phyloP scores from a whole-genome alignment of 2,888 invertebrate genomes.

The Bellardia bayeri region DNA sequence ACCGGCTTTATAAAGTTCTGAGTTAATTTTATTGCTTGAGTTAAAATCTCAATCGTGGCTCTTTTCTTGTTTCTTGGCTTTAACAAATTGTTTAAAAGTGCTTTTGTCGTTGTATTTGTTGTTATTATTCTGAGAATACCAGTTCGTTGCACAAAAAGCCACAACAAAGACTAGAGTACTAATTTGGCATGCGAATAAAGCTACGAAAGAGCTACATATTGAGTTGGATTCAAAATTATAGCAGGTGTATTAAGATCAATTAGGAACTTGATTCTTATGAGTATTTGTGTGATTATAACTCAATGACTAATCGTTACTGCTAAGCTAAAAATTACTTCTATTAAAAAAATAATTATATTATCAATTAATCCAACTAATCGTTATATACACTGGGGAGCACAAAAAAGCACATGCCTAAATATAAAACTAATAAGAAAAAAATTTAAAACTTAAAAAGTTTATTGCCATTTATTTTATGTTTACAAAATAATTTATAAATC shows the following conservation, averaged over 20 bases:
- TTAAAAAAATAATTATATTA: too few species aligned
- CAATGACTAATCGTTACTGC: too few species aligned
- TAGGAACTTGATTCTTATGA: too few species aligned
- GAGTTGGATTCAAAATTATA: neutral
- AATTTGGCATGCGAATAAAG: neutral
- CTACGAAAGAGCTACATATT: neutral
- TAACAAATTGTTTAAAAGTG: neutral
- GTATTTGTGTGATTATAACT: too few species aligned
- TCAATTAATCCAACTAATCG: too few species aligned
- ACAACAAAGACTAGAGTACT: constrained; percentile 9
- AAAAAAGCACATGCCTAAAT: too few species aligned
- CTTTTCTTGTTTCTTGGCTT: constrained; percentile 3
- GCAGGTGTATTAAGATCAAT: neutral
- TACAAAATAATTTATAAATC: too few species aligned
- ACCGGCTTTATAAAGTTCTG: constrained; percentile 50
- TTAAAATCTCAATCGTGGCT: constrained; percentile 1
- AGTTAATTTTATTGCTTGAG: constrained; percentile 43
- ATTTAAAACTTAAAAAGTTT: too few species aligned
- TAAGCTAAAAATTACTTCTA: too few species aligned
- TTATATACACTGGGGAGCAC: too few species aligned
- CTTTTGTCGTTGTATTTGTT: neutral
- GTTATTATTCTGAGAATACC: constrained; percentile 29
- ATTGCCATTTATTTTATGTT: too few species aligned
- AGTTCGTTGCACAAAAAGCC: constrained; percentile 33
- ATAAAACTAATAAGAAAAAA: too few species aligned